Evolutionary conservation across 2,113 vertebrate species (phyloP).

Genomic region (Eonycteris spelaea): DNA sequence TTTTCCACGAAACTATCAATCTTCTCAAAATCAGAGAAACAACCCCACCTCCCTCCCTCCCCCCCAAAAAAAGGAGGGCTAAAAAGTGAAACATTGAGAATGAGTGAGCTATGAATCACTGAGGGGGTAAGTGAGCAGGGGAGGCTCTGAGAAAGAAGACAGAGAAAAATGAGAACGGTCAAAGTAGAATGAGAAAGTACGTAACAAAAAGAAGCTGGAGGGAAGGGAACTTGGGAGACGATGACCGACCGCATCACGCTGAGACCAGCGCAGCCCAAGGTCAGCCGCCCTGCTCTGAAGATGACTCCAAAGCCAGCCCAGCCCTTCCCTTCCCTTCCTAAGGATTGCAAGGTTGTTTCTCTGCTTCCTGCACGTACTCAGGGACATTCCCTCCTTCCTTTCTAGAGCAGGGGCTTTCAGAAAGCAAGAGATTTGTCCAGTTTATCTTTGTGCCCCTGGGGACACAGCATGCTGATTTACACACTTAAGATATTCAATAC

Average conservation of each 20-base stretch:
- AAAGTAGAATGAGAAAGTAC: conserved; percentile 5
- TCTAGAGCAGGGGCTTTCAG: neutral
- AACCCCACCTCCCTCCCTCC: accelerated
- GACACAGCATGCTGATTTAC: neutral
- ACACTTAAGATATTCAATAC: neutral
- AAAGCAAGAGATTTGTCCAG: neutral
- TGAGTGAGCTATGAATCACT: neutral
- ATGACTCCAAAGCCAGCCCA: neutral
- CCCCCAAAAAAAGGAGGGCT: neutral
- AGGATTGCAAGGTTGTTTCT: neutral
- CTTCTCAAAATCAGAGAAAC: neutral
- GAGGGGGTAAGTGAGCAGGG: neutral
- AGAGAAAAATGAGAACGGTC: conserved; percentile 45
- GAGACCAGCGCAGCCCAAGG: neutral
- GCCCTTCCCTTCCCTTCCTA: neutral
- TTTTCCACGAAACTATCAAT: neutral
- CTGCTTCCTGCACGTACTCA: neutral
- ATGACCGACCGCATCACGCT: neutral
- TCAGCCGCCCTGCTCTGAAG: accelerated
- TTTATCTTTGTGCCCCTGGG: neutral
- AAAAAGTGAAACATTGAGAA: neutral
- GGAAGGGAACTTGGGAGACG: neutral
- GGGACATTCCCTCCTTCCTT: neutral
- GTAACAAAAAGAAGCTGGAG: neutral
- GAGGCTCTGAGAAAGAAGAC: neutral